Evolutionary conservation across 2,888 invertebrate genomes (phyloP).

Genomic region (Drosophila austrosaltans): DNA sequence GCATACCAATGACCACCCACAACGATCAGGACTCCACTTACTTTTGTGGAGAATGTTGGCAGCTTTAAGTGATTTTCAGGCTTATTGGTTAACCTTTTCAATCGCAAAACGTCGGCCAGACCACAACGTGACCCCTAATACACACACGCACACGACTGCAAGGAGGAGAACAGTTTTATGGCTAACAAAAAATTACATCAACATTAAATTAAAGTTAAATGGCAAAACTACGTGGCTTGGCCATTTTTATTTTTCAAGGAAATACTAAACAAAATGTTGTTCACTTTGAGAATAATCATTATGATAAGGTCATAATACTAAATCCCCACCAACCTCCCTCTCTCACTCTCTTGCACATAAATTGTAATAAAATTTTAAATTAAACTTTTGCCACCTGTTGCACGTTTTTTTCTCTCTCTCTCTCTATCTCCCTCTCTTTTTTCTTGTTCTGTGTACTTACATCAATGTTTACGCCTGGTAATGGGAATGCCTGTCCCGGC

Average conservation of each 20-base stretch:
- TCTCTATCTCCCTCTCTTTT: not conserved
- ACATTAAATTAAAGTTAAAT: constrained; percentile 80
- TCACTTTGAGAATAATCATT: constrained; percentile 77
- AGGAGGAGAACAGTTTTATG: constrained; percentile 60
- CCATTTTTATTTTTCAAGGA: constrained; percentile 68
- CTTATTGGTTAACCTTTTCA: constrained; percentile 58
- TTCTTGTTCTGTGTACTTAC: constrained; percentile 86
- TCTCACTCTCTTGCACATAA: constrained; percentile 41
- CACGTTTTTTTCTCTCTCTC: constrained; percentile 14
- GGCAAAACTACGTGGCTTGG: constrained; percentile 76
- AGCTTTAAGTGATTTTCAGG: constrained; percentile 72
- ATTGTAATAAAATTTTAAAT: constrained; percentile 77
- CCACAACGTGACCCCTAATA: constrained; percentile 69
- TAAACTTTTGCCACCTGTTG: constrained; percentile 57
- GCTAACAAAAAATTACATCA: constrained; percentile 71
- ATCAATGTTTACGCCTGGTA: constrained; percentile 93
- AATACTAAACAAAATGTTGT: constrained; percentile 68
- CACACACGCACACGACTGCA: constrained; percentile 27
- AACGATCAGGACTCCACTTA: constrained; percentile 1
- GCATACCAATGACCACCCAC: not conserved
- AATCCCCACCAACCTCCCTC: constrained; percentile 47
- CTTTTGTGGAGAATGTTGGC: constrained; percentile 50
- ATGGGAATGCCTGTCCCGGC: constrained; percentile 90
- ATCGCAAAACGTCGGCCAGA: constrained; percentile 49
- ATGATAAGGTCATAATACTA: constrained; percentile 71